Percentiles rank a stretch among this genome's conserved stretches.
These are phyloP conservation scores for Diaphora mendica DNA, from an alignment of 2,888 invertebrate species.

Conservation along the genomic window DNA sequence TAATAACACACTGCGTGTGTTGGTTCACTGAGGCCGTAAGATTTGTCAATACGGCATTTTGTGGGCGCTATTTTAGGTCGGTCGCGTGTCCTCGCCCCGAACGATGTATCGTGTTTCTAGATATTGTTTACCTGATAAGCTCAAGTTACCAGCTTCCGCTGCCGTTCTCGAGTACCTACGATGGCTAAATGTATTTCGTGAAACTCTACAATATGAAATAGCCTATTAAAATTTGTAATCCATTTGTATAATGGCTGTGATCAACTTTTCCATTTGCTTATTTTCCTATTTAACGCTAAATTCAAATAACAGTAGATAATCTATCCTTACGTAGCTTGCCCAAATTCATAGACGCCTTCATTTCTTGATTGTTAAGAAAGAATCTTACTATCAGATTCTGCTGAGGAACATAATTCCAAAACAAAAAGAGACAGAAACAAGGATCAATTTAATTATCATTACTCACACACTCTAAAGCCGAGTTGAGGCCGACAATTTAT, in stretches of 20 bases:
- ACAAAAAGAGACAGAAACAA: slow-evolving; percentile 69
- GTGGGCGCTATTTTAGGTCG: slow-evolving; percentile 81
- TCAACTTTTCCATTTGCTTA: background rate
- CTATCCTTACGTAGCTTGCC: slow-evolving; percentile 17
- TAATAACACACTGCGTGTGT: slow-evolving; percentile 85
- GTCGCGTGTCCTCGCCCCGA: slow-evolving; percentile 73
- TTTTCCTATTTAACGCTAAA: background rate
- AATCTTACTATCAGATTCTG: slow-evolving; percentile 43
- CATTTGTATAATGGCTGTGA: background rate
- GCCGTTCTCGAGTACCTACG: slow-evolving; percentile 17
- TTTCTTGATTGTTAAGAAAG: slow-evolving; percentile 26
- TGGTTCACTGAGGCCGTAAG: slow-evolving; percentile 83
- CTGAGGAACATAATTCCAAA: slow-evolving; percentile 44
- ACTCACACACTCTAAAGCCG: slow-evolving; percentile 78
- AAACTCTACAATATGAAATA: background rate
- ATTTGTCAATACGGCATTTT: slow-evolving; percentile 84
- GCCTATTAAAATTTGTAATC: background rate
- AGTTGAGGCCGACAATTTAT: slow-evolving; percentile 85
- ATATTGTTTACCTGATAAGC: slow-evolving; percentile 73
- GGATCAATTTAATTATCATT: slow-evolving; percentile 84
- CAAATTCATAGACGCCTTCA: slow-evolving; percentile 8
- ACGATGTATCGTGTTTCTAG: slow-evolving; percentile 71
- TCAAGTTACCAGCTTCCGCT: slow-evolving; percentile 68
- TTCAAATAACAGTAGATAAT: slow-evolving; percentile 5
- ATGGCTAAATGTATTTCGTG: background rate